A percentile compares a stretch with the other conserved stretches of the same genome.
Conservation (phyloP, 2,113 vertebrate genomes). For the Phyllopteryx taeniolatus region DNA sequence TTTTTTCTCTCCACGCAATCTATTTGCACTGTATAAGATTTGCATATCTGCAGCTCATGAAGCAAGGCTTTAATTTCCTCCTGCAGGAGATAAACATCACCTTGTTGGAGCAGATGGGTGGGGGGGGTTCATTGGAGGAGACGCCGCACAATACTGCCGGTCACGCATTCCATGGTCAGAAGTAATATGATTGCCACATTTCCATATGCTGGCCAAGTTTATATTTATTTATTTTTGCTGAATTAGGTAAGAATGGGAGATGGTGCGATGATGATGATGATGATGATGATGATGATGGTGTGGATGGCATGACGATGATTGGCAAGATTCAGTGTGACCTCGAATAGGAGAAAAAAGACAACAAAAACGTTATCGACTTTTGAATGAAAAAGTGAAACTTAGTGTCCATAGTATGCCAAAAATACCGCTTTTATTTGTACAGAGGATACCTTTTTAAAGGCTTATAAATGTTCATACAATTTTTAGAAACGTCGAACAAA, state of each 20-base stretch:
- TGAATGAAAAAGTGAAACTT: too few relatives aligned
- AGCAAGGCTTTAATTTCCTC: conserved; percentile 96
- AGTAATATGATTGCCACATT: conserved; percentile 72
- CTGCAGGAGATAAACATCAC: conserved; percentile 96
- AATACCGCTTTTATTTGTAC: too few relatives aligned
- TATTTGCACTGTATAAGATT: conserved; percentile 75
- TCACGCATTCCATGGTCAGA: conserved; percentile 59
- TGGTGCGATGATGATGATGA: conserved; percentile 5
- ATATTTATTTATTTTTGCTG: conserved; percentile 20
- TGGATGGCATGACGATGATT: neutral
- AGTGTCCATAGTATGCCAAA: too few relatives aligned
- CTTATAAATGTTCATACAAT: too few relatives aligned
- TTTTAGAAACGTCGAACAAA: too few relatives aligned
- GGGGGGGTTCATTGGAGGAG: conserved; percentile 68
- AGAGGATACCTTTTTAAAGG: too few relatives aligned
- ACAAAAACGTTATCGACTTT: too few relatives aligned
- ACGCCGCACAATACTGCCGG: conserved; percentile 62
- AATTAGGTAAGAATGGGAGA: conserved; percentile 38
- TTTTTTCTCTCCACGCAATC: conserved; percentile 44
- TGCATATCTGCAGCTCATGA: conserved; percentile 89
- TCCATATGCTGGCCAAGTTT: conserved; percentile 55
- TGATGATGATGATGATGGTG: conserved; percentile 4
- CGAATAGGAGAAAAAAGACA: too few relatives aligned
- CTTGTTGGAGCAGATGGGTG: conserved; percentile 92
- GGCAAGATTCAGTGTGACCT: neutral